Evolutionary conservation across 2,113 vertebrate genomes (phyloP), one percentile per base, ranked within the genome.

Genomic region (Hemibagrus wyckioides): DNA sequence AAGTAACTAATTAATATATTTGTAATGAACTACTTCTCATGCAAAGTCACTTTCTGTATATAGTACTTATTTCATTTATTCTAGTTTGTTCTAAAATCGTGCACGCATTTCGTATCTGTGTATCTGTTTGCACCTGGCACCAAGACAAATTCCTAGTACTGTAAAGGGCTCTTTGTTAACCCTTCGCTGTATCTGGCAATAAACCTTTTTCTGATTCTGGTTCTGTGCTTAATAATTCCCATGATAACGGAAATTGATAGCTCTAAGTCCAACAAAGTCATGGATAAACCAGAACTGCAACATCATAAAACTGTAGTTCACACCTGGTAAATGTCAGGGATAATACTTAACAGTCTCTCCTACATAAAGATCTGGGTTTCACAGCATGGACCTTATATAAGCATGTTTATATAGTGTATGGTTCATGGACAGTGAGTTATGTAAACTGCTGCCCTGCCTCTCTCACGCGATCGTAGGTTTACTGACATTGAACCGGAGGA

Each of bases 341-440:
- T 56, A 80, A 33, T 56, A 36, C 17, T 36, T 2, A 56, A 33
- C 52, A 56, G 17, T n/a, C 2, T 10, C 13, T 56, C 50, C 44
- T 30, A 79, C 17, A 80, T 36, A 36, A 80, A 56, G 48, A 54
- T 79, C 44, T 77, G 25, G 75, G 30, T 3, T 54, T 54, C 39
- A 57, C 10, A 80, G 79, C 79, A 80, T 17, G 36, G 54, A 57
- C 54, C 52, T 80, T 80, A 57, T 80, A 14, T 57, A 57, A 33
- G 14, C 19, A 80, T 80, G 79, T 57, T n/a, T 50, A 80, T 56
- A 56, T 13, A 36, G 77, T 36, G 8, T 80, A 56, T 33, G 30
- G 50, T 56, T 57, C 33, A 80, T 80, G 79, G n/a, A 80, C 17
- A 52, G 56, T 6, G 7, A 57, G 54, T 57, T 80, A 57, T 36